These are phyloP conservation scores for Drosophila prolongata DNA, from an alignment of 2,888 invertebrate species.

Conservation along the genomic window DNA sequence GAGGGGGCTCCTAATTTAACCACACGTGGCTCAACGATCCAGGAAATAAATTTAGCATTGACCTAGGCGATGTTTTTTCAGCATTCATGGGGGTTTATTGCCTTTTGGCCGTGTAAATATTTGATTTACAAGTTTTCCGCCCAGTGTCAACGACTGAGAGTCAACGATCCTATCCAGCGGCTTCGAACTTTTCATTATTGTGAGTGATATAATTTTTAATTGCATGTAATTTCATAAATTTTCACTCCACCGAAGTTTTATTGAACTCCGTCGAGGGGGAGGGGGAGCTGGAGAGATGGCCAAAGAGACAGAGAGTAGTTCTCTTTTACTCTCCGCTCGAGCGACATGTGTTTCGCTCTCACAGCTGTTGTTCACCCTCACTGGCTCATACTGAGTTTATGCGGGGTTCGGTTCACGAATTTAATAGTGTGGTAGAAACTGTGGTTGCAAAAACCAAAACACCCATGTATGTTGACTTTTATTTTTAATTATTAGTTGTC, in stretches of 20 bases:
- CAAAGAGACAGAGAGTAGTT: not conserved
- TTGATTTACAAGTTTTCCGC: slow-evolving; percentile 41
- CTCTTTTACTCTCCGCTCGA: not conserved
- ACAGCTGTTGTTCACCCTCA: slow-evolving; percentile 34
- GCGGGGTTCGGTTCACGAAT: not conserved
- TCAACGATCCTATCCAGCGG: slow-evolving; percentile 35
- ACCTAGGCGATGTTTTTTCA: slow-evolving; percentile 62
- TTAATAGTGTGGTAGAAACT: too few species aligned
- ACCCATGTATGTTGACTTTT: too few species aligned
- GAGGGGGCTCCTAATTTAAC: not conserved
- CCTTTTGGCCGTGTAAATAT: slow-evolving; percentile 52
- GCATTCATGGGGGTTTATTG: slow-evolving; percentile 51
- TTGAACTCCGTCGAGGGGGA: slow-evolving; percentile 56
- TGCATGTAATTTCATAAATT: slow-evolving; percentile 56
- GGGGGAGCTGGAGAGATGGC: not conserved
- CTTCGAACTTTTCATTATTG: slow-evolving; percentile 27
- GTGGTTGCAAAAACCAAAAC: too few species aligned
- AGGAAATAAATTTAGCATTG: slow-evolving; percentile 69
- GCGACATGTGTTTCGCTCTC: slow-evolving; percentile 48
- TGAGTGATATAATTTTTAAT: slow-evolving; percentile 54
- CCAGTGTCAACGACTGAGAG: slow-evolving; percentile 36
- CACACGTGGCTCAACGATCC: slow-evolving; percentile 44
- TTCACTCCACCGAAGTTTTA: slow-evolving; percentile 61
- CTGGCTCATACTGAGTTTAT: slow-evolving; percentile 4
- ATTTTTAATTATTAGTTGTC: too few species aligned